Evolutionary conservation across 1,140 invertebrate species (phyloP).

Genomic region (Ips typographus): DNA sequence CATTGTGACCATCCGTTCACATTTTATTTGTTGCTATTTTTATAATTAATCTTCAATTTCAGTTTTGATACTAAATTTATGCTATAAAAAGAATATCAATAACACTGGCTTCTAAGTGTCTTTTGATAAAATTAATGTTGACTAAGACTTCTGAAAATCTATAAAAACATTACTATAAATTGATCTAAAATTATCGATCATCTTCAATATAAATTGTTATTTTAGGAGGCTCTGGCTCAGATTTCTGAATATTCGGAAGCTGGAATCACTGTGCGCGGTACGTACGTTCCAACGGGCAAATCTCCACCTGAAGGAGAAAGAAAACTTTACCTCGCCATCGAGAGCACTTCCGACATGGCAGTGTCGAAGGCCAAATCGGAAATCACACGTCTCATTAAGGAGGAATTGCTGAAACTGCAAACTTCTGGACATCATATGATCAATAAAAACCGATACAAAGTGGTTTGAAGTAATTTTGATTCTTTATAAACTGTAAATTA

Average conservation of each 20-base stretch:
- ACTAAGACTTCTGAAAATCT: too few species aligned
- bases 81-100: too few species aligned
- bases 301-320: slow-evolving; percentile 90
- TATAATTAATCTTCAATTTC: too few species aligned
- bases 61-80: too few species aligned
- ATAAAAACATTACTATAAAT: too few species aligned
- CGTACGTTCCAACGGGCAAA: slow-evolving; percentile 90
- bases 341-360: slow-evolving; percentile 95
- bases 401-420: slow-evolving; percentile 93
- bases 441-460: slow-evolving; percentile 94
- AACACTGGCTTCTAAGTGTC: too few species aligned
- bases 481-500: not conserved
- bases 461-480: slow-evolving; percentile 64
- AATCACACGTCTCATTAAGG: slow-evolving; percentile 95
- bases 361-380: slow-evolving; percentile 98
- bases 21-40: too few species aligned
- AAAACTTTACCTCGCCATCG: slow-evolving; percentile 97
- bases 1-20: too few species aligned
- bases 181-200: too few species aligned
- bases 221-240: slow-evolving; percentile 90
- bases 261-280: slow-evolving; percentile 97
- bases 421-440: slow-evolving; percentile 82
- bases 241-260: slow-evolving; percentile 99
- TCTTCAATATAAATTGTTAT: not conserved
- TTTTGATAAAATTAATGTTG: too few species aligned